Evolutionary conservation across 2,797 vertebrate genomes (phyloP).

Genomic region (Gymnodraco acuticeps): DNA sequence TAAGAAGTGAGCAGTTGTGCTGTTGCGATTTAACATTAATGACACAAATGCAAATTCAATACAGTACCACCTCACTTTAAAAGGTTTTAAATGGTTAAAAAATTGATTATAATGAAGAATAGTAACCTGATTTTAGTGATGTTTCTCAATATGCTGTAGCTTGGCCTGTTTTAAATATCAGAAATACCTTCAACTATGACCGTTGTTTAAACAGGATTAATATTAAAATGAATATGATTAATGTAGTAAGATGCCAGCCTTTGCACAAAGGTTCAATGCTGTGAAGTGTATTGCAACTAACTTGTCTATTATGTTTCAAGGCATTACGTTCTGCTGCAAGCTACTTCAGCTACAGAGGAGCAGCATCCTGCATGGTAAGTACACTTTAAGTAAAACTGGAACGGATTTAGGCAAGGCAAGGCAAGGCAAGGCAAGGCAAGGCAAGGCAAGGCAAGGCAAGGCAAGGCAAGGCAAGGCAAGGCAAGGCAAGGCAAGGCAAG

Average conservation of each 20-base stretch:
- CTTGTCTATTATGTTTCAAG: conserved; percentile 92
- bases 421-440: too few species aligned
- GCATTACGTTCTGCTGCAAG: conserved; percentile 94
- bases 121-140: not conserved
- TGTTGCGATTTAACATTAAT: conserved; percentile 3
- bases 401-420: conserved; percentile 27
- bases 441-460: too few species aligned
- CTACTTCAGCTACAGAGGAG: conserved; percentile 90
- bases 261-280: conserved; percentile 1
- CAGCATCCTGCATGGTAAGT: conserved; percentile 93
- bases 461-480: too few species aligned
- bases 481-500: too few species aligned
- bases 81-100: not conserved
- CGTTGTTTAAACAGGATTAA: too few species aligned
- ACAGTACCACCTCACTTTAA: not conserved
- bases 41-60: not conserved
- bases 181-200: not conserved
- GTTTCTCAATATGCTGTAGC: not conserved
- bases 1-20: not conserved
- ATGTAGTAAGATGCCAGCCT: conserved; percentile 9
- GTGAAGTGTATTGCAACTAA: conserved; percentile 38
- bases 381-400: conserved; percentile 54
- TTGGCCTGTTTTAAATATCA: conserved; percentile 16
- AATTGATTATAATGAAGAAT: not conserved
- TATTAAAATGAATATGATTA: not conserved